These are phyloP conservation scores for Cactoblastis cactorum DNA, from an alignment of 2,888 invertebrate species.

Conservation along the genomic window DNA sequence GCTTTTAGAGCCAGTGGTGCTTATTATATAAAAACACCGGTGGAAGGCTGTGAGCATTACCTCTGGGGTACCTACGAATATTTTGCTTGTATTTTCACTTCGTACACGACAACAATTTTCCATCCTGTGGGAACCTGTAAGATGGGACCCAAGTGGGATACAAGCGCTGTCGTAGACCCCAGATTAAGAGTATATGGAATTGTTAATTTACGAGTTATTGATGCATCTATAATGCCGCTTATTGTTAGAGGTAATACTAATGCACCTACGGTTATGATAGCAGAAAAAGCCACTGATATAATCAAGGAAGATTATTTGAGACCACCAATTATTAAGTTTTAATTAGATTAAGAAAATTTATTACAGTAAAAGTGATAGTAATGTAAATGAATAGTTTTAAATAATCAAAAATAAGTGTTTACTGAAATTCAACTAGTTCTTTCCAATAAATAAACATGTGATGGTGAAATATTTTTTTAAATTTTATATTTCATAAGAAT, in stretches of 20 bases:
- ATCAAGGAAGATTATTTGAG: constrained; percentile 81
- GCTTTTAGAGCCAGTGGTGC: constrained; percentile 80
- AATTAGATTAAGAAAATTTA: not conserved
- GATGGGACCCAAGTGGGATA: constrained; percentile 83
- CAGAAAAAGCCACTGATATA: constrained; percentile 88
- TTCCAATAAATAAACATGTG: too few species aligned
- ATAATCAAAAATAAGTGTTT: too few species aligned
- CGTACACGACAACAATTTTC: constrained; percentile 84
- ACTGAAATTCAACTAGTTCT: not conserved
- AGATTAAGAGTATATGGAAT: constrained; percentile 82
- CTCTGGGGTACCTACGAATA: constrained; percentile 82
- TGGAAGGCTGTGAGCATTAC: constrained; percentile 78
- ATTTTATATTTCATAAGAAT: too few species aligned
- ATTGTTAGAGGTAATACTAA: constrained; percentile 87
- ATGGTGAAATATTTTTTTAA: too few species aligned
- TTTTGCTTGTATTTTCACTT: constrained; percentile 81
- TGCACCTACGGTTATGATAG: constrained; percentile 92
- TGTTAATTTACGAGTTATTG: constrained; percentile 81
- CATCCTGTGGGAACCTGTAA: constrained; percentile 85
- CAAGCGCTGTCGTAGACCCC: constrained; percentile 82
- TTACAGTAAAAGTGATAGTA: not conserved
- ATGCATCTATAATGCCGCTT: constrained; percentile 83
- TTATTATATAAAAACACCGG: constrained; percentile 71
- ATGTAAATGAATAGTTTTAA: not conserved
- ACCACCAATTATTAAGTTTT: constrained; percentile 9